Base-by-base conservation (phyloP, 2,888 invertebrate species). In the Cremastobaeus sp. region DNA sequence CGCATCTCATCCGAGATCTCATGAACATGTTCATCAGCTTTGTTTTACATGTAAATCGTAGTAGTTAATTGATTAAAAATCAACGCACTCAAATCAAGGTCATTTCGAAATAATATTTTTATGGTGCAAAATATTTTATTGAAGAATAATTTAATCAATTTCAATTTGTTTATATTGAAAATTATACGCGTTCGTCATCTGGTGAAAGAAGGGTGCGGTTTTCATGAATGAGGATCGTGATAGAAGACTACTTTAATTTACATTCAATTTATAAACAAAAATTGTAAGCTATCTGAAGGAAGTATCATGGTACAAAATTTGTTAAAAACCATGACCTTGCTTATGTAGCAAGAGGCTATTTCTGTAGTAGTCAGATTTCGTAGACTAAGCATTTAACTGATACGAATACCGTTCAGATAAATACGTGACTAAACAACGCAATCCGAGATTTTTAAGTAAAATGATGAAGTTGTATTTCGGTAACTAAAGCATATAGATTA, bases 311-410 rank as follows among this genome's bases (percentile, higher is more conserved):
- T 20, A 60, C 25, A 17, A 28, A 6, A 48, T 60, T 60, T 39
- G 39, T 28, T 30, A 43, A 62, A 47, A 55, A 64, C 70, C 64
- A 62, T 55, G 70, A 71, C 70, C 70, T 71, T 71, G 70, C 52
- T 37, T 62, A 41, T 34, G 3, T 18, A 35, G 70, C 70, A 62
- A 70, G 41, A 48, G 9, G 18, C 47, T 41, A 45, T n/a, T 32
- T 32, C 45, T n/a, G n/a, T 32, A 15, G 21, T 52, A 35, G 18
- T 70, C 48, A 21, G 34, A 70, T 70, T 70, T 70, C 70, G 54
- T 55, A 55, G 39, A 69, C 30, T 21, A 45, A 60, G 60, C 69
- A 17, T 43, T 34, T 57, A 43, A 50, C 34, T 30, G 59, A 68
- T 68, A 59, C 11, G 35, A 57, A 32, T 34, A 12, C 17, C 12